Conservation (phyloP, 92 coral and sea anemone species). For the Palythoa heliodiscus region DNA sequence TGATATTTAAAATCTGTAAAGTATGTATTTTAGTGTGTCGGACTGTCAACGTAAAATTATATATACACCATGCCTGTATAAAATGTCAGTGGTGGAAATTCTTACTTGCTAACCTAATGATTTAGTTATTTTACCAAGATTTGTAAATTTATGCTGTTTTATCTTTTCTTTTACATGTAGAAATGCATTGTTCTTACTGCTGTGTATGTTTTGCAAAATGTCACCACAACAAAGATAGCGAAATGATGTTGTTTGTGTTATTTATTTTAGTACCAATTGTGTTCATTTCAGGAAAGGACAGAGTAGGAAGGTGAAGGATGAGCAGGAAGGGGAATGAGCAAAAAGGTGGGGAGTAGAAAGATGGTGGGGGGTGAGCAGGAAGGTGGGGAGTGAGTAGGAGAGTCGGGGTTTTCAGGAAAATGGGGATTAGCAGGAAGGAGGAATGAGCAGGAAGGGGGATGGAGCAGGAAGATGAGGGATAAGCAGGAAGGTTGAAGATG, state of each 20-base stretch:
- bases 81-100: slow-evolving; percentile 32
- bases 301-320: not conserved
- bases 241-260: slow-evolving; percentile 23
- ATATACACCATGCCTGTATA: slow-evolving; percentile 12
- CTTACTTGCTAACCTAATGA: slow-evolving; percentile 38
- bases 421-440: too few relatives aligned
- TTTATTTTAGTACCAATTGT: not conserved
- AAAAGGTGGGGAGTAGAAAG: too few relatives aligned
- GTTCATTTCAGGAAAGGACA: not conserved
- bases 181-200: slow-evolving; percentile 45
- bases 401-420: too few relatives aligned
- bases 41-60: slow-evolving; percentile 3
- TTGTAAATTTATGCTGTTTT: slow-evolving; percentile 71
- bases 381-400: too few relatives aligned
- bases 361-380: too few relatives aligned
- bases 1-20: slow-evolving; percentile 50
- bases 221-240: slow-evolving; percentile 32
- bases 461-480: too few relatives aligned
- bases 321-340: not conserved
- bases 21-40: slow-evolving; percentile 44
- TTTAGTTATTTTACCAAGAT: slow-evolving; percentile 47
- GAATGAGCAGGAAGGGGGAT: too few relatives aligned
- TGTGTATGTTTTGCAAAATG: slow-evolving; percentile 31
- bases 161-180: slow-evolving; percentile 60
- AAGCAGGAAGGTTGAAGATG: too few relatives aligned